Percentiles rank a stretch among this genome's conserved stretches.
These are phyloP conservation scores for Melolontha melolontha DNA, from an alignment of 2,888 invertebrate genomes.

Conservation along the genomic window DNA sequence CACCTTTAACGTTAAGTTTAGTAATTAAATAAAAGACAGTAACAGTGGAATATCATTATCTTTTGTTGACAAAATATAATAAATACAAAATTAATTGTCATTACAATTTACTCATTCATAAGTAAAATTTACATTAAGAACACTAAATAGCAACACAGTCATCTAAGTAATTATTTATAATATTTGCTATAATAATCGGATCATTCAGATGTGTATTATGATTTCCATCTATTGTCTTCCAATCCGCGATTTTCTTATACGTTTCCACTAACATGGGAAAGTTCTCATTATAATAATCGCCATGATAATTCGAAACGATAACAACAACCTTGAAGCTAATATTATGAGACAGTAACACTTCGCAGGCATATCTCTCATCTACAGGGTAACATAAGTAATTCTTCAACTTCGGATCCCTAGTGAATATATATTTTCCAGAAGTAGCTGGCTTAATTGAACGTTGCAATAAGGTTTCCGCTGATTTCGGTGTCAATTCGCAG, in stretches of 20 bases:
- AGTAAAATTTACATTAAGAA: too few species aligned
- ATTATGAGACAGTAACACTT: constrained; percentile 29
- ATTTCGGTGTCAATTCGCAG: constrained; percentile 48
- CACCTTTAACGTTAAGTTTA: too few species aligned
- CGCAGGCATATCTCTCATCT: constrained; percentile 39
- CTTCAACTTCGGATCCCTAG: constrained; percentile 59
- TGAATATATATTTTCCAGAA: constrained; percentile 57
- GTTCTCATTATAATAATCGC: constrained; percentile 7
- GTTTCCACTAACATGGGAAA: constrained; percentile 27
- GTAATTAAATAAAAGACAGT: too few species aligned
- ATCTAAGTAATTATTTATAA: constrained; percentile 40
- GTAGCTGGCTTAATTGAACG: constrained; percentile 56
- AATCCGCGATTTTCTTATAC: constrained; percentile 37
- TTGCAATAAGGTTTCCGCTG: constrained; percentile 57
- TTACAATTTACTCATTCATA: too few species aligned
- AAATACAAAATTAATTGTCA: too few species aligned
- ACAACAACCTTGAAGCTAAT: constrained; percentile 38
- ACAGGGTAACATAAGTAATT: constrained; percentile 40
- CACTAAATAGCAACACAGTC: constrained; percentile 13
- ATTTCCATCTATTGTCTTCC: constrained; percentile 32
- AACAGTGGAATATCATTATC: too few species aligned
- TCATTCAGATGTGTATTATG: constrained; percentile 41
- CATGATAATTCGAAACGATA: constrained; percentile 24
- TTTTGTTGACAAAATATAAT: too few species aligned
- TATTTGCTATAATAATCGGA: constrained; percentile 33